Evolutionary conservation across 2,888 invertebrate species (phyloP), one percentile per base, ranked within the genome.

Genomic region (Aethes cnicana): DNA sequence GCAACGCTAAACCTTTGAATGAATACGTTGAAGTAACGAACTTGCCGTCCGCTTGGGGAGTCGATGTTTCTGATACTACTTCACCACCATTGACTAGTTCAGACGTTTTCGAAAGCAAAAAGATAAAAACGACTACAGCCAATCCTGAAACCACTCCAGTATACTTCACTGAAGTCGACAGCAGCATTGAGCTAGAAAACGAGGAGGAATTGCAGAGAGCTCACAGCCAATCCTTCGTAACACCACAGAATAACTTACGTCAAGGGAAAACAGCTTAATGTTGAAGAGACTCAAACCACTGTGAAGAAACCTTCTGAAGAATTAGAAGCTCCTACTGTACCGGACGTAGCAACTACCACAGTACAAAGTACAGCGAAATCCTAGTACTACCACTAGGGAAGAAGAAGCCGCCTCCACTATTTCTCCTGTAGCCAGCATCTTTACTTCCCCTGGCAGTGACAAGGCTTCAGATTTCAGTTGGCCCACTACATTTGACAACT

Each of bases 181-280:
- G 86, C 39, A 87, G 81, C 52, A 66, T 79, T 12, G 88, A 88
- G 61, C 62, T 84, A 39, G 92, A 92, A 37, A 92, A 92, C 56
- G 91, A 91, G 30, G 93, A 93, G 67, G 91, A 92, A 69, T 73
- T 94, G 28, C 93, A 93, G 77, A 90, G 92, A 55, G 93, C 94
- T 16, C 94, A 94, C 58, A 93, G 93, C 33, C 94, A 94, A 66
- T 94, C 94, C 0, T 93, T 94, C 62, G 83, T 93, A 14, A 89
- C 92, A 1, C 91, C 92, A 20, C 90, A 91, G 62, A 91, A 91
- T 48, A 87, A 79, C 53, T 55, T 84, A 14, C 72, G 88, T 55
- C 74, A 86, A 63, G 81, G 90, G 5, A n/a, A 84, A 91, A 66
- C 82, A 84, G 48, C 61, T 88, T 5, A 77, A 72, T 50, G 61